Conservation (phyloP, 2,888 invertebrate genomes). For the Fissipunctia ypsillon region DNA sequence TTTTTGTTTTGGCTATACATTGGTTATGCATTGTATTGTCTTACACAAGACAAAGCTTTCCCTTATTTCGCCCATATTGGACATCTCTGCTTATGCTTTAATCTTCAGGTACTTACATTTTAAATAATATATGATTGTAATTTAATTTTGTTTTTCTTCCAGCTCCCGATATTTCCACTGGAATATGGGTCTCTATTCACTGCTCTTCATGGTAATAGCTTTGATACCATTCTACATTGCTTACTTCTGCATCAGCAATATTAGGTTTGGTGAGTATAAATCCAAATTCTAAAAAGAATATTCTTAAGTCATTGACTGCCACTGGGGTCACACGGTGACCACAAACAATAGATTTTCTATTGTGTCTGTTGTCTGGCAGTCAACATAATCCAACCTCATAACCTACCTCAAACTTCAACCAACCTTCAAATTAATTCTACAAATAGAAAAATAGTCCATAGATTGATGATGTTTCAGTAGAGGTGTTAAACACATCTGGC, state of each 20-base stretch:
- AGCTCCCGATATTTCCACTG: slow-evolving; percentile 98
- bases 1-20: no score
- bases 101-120: background rate
- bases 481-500: no score
- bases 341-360: no score
- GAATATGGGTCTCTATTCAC: slow-evolving; percentile 97
- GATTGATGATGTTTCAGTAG: background rate
- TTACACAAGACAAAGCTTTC: no score
- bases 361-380: no score
- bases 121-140: background rate
- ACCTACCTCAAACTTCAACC: no score
- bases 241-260: slow-evolving; percentile 97
- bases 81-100: no score
- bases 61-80: background rate
- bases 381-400: no score
- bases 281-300: background rate
- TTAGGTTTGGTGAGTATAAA: slow-evolving; percentile 94
- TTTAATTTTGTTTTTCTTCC: slow-evolving; percentile 43
- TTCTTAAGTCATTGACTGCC: no score
- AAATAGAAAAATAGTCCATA: background rate
- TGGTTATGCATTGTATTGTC: no score
- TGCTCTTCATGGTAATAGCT: slow-evolving; percentile 98
- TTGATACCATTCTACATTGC: slow-evolving; percentile 99
- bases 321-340: no score
- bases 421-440: background rate